Base-by-base conservation (phyloP, 2,888 invertebrate genomes). In the Epiblema foenella region DNA sequence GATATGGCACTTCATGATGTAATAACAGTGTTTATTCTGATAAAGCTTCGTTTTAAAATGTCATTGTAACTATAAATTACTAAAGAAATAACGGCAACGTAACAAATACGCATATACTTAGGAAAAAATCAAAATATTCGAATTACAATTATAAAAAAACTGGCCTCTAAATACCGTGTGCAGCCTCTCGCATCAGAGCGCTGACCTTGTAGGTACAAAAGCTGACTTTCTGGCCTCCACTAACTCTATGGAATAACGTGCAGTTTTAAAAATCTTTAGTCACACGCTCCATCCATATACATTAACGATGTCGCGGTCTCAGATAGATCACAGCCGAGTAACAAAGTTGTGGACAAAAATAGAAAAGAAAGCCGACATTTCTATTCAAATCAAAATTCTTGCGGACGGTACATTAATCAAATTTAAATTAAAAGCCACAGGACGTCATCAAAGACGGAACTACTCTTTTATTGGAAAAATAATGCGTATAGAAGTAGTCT, bases 171-270 rank as follows among this genome's bases (percentile, higher is more conserved):
- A 84, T 83, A 76, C 80, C 80, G 80, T 76, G 82, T 80, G 77
- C 79, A 79, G 79, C 81, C 83, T 81, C 80, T 82, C 81, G 80
- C 79, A 78, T 76, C 78, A 80, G 89, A 87, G 78, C 88, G 85
- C 86, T 89, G 90, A 91, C 91, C 90, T 91, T 92, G 91, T 80
- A 78, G 78, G 70, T 79, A 89, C 90, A 89, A 90, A 89, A 81
- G 87, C 79, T 74, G 77, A 77, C 79, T 78, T 76, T 80, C 78
- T 79, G 81, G 81, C 82, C 83, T 80, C 75, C 76, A 74, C 75
- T 79, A 75, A 77, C 77, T 78, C 76, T 77, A 77, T 74, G 70
- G 20, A 54, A 46, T 49, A 70, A 71, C 57, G 70, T 73, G 74
- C 71, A 76, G 75, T 77, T 78, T 72, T 74, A 78, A 80, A n/a